These are phyloP conservation scores for Lomographa bimaculata DNA, from an alignment of 2,888 invertebrate genomes.

Conservation along the genomic window DNA sequence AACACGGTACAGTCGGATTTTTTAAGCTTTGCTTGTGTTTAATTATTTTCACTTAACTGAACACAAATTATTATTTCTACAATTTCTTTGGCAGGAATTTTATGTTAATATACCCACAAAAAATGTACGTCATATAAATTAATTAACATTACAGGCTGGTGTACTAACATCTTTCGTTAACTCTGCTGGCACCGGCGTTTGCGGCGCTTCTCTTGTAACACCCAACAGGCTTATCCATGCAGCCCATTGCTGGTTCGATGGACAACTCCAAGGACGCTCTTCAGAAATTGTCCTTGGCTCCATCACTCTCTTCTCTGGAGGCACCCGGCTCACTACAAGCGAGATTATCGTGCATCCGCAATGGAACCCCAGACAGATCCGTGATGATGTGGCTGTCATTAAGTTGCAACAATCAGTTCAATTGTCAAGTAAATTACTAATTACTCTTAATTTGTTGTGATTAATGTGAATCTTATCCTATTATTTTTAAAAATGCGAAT, in stretches of 20 bases:
- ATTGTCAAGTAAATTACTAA: slow-evolving; percentile 35
- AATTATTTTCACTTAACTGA: too few relatives aligned
- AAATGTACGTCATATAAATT: too few relatives aligned
- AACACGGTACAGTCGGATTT: too few relatives aligned
- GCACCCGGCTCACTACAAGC: slow-evolving; percentile 37
- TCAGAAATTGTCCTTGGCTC: slow-evolving; percentile 50
- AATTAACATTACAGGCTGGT: slow-evolving; percentile 39
- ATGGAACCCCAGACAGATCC: slow-evolving; percentile 39
- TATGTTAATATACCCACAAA: too few relatives aligned
- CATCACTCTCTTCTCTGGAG: slow-evolving; percentile 43
- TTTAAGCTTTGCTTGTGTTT: too few relatives aligned
- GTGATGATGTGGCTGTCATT: slow-evolving; percentile 48
- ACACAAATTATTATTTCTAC: too few relatives aligned
- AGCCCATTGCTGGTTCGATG: slow-evolving; percentile 50
- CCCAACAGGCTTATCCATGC: slow-evolving; percentile 35
- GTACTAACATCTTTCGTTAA: slow-evolving; percentile 21
- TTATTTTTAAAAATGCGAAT: too few relatives aligned
- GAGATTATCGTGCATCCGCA: slow-evolving; percentile 38
- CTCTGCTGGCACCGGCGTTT: slow-evolving; percentile 32
- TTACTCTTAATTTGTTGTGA: too few relatives aligned
- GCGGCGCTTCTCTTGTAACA: slow-evolving; percentile 46
- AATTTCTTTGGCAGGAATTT: too few relatives aligned
- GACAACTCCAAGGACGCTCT: slow-evolving; percentile 38
- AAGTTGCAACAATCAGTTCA: slow-evolving; percentile 27
- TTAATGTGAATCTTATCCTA: too few relatives aligned